These are phyloP conservation scores for Phoenicopterus ruber DNA, from an alignment of 2,113 vertebrate species.

Conservation along the genomic window DNA sequence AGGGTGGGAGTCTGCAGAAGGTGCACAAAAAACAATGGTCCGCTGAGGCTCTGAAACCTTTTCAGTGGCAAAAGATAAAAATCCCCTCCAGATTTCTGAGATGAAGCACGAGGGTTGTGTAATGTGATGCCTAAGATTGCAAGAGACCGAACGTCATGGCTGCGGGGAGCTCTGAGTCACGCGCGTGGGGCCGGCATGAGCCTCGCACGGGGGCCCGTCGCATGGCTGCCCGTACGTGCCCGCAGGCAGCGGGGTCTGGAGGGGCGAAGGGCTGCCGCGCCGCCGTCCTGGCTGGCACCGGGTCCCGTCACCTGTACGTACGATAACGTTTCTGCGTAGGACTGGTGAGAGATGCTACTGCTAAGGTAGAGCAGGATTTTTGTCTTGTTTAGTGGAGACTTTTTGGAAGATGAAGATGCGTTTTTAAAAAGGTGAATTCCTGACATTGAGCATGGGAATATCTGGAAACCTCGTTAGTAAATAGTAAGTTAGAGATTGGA, in stretches of 20 bases:
- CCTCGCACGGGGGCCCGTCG: background rate
- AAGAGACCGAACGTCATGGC: background rate
- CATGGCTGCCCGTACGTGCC: fast-evolving
- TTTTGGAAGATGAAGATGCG: background rate
- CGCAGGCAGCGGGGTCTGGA: background rate
- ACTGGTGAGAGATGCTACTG: background rate
- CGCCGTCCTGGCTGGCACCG: too few relatives aligned
- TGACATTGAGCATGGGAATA: background rate
- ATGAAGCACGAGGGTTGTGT: background rate
- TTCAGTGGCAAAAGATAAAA: background rate
- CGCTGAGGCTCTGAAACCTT: background rate
- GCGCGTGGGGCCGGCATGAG: background rate
- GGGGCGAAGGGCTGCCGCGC: background rate
- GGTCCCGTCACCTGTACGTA: background rate
- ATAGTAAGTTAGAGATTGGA: background rate
- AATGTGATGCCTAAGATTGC: background rate
- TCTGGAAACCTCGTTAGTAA: background rate
- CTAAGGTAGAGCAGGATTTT: background rate
- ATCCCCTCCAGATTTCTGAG: background rate
- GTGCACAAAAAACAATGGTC: fast-evolving
- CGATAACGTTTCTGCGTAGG: fast-evolving
- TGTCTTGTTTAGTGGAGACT: background rate
- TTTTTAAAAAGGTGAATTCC: background rate
- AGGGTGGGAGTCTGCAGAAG: background rate
- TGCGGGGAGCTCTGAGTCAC: background rate